These are phyloP conservation scores for Cryptus viduatorius DNA, from an alignment of 2,888 invertebrate genomes.

Conservation along the genomic window DNA sequence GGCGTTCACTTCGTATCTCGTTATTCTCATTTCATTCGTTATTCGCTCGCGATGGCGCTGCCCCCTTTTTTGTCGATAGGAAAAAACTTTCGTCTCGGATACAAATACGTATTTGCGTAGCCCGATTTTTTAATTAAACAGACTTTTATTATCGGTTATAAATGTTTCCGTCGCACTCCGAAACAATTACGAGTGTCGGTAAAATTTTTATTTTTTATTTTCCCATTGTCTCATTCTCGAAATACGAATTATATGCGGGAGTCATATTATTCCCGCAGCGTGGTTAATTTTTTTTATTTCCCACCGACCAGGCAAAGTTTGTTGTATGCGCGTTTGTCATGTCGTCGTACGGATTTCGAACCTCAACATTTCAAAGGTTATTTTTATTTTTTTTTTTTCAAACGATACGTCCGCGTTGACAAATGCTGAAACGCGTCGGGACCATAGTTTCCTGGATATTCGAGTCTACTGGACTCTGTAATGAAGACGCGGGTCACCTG, in stretches of 20 bases:
- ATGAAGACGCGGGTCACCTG: slow-evolving; percentile 48
- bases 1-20: slow-evolving; percentile 21
- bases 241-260: not conserved
- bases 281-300: not conserved
- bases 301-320: not conserved
- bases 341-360: slow-evolving; percentile 16
- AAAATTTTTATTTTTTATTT: slow-evolving; percentile 20
- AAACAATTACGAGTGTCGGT: not conserved
- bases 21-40: slow-evolving; percentile 29
- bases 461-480: slow-evolving; percentile 45
- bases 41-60: not conserved
- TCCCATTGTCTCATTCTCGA: not conserved
- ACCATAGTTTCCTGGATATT: slow-evolving; percentile 42
- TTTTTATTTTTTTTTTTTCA: slow-evolving; percentile 5
- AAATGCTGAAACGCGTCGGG: slow-evolving; percentile 41
- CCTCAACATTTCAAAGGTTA: slow-evolving; percentile 1
- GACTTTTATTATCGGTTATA: slow-evolving; percentile 18
- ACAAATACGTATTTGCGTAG: slow-evolving; percentile 27
- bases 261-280: not conserved
- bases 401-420: slow-evolving; percentile 6
- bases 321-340: not conserved
- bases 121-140: slow-evolving; percentile 33
- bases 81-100: slow-evolving; percentile 19
- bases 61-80: not conserved
- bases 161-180: slow-evolving; percentile 23